phyloP scores from a whole-genome alignment of 2,888 invertebrate species.

The Drosophila austrosaltans region DNA sequence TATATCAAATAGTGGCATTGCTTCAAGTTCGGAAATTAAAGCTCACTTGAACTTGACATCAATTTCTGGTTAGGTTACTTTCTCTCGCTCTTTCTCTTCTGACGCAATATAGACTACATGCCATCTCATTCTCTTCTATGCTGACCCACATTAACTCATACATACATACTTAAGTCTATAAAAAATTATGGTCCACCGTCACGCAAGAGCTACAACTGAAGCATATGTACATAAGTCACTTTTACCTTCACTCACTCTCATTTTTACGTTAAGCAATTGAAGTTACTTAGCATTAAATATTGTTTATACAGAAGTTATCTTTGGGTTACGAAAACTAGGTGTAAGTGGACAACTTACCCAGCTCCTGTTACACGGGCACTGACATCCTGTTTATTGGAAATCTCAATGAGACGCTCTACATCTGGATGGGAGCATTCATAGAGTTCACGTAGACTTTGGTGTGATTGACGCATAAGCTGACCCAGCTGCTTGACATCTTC shows the following conservation, averaged over 20 bases:
- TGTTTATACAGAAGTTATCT: too few relatives aligned
- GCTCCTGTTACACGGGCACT: slow-evolving; percentile 98
- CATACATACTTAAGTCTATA: not conserved
- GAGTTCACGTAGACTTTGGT: slow-evolving; percentile 91
- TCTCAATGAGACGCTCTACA: slow-evolving; percentile 91
- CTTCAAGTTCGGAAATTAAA: not conserved
- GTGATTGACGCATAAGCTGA: slow-evolving; percentile 93
- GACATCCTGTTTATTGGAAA: slow-evolving; percentile 88
- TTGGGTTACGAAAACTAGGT: too few relatives aligned
- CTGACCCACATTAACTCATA: not conserved
- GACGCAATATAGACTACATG: not conserved
- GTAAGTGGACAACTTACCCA: slow-evolving; percentile 85
- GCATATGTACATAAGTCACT: not conserved
- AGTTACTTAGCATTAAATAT: not conserved
- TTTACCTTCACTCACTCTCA: not conserved
- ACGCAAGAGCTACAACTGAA: too few relatives aligned
- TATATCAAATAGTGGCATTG: not conserved
- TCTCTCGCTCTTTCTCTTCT: not conserved
- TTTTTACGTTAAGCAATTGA: not conserved
- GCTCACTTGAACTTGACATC: slow-evolving; percentile 1
- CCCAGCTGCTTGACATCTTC: slow-evolving; percentile 86
- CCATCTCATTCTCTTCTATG: slow-evolving; percentile 1
- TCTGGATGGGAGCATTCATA: slow-evolving; percentile 97
- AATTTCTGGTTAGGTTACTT: not conserved
- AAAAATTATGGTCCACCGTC: too few relatives aligned